These are phyloP conservation scores for Blastobasis lacticolella DNA, from an alignment of 2,888 invertebrate genomes.

Conservation along the genomic window DNA sequence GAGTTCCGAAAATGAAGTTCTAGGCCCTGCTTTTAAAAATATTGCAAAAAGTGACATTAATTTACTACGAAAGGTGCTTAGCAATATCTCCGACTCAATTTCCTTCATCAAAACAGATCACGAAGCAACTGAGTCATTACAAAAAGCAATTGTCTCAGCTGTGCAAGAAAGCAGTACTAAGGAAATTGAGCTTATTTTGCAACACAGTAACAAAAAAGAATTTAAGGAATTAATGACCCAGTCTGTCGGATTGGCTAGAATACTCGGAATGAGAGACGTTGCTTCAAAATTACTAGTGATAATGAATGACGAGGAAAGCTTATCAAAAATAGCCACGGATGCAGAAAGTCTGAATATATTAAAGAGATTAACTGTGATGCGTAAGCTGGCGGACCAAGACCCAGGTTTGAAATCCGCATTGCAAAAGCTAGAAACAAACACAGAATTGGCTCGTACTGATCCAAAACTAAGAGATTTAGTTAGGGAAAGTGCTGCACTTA, in stretches of 20 bases:
- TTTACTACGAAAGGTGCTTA: constrained; percentile 74
- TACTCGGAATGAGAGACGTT: constrained; percentile 78
- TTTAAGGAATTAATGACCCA: constrained; percentile 72
- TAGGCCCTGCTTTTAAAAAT: constrained; percentile 78
- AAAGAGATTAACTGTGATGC: constrained; percentile 81
- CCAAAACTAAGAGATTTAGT: constrained; percentile 81
- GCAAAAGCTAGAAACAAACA: constrained; percentile 76
- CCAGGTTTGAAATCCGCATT: constrained; percentile 77
- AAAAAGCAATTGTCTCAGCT: constrained; percentile 79
- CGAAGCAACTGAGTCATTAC: constrained; percentile 77
- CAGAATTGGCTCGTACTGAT: constrained; percentile 79
- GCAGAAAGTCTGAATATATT: constrained; percentile 77
- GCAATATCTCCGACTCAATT: constrained; percentile 76
- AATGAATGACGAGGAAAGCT: constrained; percentile 70
- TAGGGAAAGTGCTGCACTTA: constrained; percentile 81
- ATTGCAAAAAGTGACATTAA: constrained; percentile 76
- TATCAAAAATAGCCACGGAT: constrained; percentile 73
- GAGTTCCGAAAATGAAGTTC: constrained; percentile 75
- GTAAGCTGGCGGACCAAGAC: constrained; percentile 79
- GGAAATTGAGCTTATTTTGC: constrained; percentile 69
- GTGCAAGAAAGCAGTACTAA: constrained; percentile 77
- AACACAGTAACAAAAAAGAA: constrained; percentile 59
- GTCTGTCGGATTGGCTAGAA: constrained; percentile 80
- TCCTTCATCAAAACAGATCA: constrained; percentile 76
- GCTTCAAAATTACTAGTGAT: constrained; percentile 71